A percentile compares a stretch with the other conserved stretches of the same genome.
Conservation (phyloP, 2,113 vertebrate species). For the Mastomys natalensis region DNA sequence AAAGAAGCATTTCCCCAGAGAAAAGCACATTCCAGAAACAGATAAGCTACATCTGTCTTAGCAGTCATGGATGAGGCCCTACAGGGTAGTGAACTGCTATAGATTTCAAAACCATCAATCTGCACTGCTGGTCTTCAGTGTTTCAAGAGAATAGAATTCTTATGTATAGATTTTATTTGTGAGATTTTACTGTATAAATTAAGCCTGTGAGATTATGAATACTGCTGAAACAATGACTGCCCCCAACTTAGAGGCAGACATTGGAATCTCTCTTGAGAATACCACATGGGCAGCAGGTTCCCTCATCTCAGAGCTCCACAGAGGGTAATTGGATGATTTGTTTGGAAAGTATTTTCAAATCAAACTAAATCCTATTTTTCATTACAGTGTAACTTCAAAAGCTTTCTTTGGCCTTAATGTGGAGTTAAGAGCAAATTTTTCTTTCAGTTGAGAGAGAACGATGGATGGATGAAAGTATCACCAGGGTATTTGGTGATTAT, state of each 20-base stretch:
- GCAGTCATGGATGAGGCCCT: neutral
- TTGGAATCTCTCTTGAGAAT: neutral
- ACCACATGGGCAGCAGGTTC: neutral
- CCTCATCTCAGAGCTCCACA: neutral
- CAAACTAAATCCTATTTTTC: slow-evolving; percentile 40
- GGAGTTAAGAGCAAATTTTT: slow-evolving; percentile 35
- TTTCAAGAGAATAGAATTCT: slow-evolving; percentile 36
- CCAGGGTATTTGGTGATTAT: slow-evolving; percentile 3
- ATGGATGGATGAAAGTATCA: neutral
- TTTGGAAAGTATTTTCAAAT: slow-evolving; percentile 49
- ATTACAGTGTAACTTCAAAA: slow-evolving; percentile 8
- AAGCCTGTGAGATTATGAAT: slow-evolving; percentile 30
- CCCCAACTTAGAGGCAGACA: slow-evolving; percentile 17
- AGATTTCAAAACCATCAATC: slow-evolving; percentile 46
- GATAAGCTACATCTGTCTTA: slow-evolving; percentile 57
- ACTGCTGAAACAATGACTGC: slow-evolving; percentile 55
- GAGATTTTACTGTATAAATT: slow-evolving; percentile 15
- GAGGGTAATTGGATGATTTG: slow-evolving; percentile 41
- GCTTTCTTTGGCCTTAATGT: slow-evolving; percentile 42
- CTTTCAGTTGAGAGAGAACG: neutral
- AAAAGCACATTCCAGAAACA: slow-evolving; percentile 38
- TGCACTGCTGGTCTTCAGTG: neutral
- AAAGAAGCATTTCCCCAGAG: neutral
- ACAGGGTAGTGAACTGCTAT: neutral
- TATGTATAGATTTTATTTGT: slow-evolving; percentile 42